A percentile compares a stretch with the other conserved stretches of the same genome.
Conservation (phyloP, 1,140 invertebrate genomes). For the Diabrotica virgifera region DNA sequence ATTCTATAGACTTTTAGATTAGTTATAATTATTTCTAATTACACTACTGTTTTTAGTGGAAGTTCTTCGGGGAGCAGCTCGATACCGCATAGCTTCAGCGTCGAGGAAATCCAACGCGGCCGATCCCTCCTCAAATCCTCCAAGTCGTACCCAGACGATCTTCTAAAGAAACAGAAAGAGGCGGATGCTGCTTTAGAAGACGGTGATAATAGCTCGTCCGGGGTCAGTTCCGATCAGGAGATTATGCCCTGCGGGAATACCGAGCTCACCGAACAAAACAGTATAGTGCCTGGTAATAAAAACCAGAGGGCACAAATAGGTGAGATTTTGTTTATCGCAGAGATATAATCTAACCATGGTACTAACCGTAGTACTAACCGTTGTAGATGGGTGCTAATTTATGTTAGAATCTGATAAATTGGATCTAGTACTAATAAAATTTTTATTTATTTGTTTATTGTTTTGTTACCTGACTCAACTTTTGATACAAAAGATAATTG, state of each 20-base stretch:
- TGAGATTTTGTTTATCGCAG: conserved; percentile 13
- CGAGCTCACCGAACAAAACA: conserved; percentile 40
- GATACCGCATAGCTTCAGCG: conserved; percentile 79
- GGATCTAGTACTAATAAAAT: too few relatives aligned
- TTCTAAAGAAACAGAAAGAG: conserved; percentile 59
- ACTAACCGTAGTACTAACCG: too few relatives aligned
- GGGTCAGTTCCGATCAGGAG: conserved; percentile 83
- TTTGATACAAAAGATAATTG: too few relatives aligned
- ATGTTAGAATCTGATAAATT: too few relatives aligned
- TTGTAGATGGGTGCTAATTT: too few relatives aligned
- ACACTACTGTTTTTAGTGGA: conserved; percentile 52
- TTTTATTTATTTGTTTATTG: too few relatives aligned
- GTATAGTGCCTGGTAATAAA: conserved; percentile 38
- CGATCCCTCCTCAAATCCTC: conserved; percentile 79
- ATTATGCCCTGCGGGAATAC: conserved; percentile 49
- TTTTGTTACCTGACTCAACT: too few relatives aligned
- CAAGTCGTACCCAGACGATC: conserved; percentile 79
- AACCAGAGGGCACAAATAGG: conserved; percentile 37
- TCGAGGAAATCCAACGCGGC: conserved; percentile 84
- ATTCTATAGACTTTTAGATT: too few relatives aligned
- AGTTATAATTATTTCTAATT: not conserved
- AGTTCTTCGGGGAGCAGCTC: conserved; percentile 70
- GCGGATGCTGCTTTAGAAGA: conserved; percentile 60
- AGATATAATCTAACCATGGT: too few relatives aligned
- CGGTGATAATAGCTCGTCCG: conserved; percentile 82